Evolutionary conservation across 2,888 invertebrate species (phyloP).

Genomic region (Zootermopsis nevadensis): DNA sequence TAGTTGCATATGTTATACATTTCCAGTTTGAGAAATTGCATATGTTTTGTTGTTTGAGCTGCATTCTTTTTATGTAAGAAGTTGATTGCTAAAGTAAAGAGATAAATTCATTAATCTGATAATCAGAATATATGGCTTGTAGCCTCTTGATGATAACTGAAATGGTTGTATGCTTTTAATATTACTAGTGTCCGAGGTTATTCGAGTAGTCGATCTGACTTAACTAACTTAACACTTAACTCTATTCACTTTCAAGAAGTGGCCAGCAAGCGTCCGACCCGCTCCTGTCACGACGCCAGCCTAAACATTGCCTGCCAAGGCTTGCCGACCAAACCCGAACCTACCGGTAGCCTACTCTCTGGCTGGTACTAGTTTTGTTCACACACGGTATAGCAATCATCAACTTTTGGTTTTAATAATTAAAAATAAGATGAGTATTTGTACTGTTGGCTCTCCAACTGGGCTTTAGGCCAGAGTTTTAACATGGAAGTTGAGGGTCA

Average conservation of each 20-base stretch:
- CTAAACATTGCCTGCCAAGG: constrained; percentile 45
- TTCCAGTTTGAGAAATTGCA: not conserved
- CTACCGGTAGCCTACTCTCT: constrained; percentile 37
- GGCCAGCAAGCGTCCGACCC: constrained; percentile 53
- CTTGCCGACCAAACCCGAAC: constrained; percentile 44
- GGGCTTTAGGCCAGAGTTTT: not conserved
- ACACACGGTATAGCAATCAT: constrained; percentile 50
- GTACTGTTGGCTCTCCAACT: constrained; percentile 24
- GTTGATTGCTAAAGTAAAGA: not conserved
- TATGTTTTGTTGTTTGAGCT: not conserved
- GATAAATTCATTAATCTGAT: not conserved
- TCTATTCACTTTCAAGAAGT: constrained; percentile 56
- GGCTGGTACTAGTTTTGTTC: constrained; percentile 53
- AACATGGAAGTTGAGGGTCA: constrained; percentile 27
- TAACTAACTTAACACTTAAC: constrained; percentile 54
- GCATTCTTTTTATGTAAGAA: no score
- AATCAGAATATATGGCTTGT: not conserved
- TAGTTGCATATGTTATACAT: not conserved
- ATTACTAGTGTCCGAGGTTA: constrained; percentile 29
- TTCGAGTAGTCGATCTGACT: constrained; percentile 29
- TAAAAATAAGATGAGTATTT: constrained; percentile 43
- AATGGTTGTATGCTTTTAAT: not conserved
- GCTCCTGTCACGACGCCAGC: constrained; percentile 51
- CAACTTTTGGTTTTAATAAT: constrained; percentile 48
- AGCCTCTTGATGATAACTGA: not conserved